phyloP scores from a whole-genome alignment of 2,113 vertebrate species.

The Megaleporinus macrocephalus region DNA sequence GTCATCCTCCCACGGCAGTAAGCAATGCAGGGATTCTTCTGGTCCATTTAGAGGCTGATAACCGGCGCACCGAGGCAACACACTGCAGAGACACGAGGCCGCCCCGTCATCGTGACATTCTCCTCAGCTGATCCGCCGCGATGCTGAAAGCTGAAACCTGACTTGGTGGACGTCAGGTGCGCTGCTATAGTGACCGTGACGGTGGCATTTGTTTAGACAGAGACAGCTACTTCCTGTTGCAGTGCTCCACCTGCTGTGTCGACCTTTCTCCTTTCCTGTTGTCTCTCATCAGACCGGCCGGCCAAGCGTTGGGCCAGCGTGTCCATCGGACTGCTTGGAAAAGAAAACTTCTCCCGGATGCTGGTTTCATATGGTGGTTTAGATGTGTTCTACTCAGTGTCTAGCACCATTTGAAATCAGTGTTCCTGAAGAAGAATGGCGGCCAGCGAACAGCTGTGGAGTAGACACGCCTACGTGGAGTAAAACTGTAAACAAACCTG shows the following conservation, averaged over 20 bases:
- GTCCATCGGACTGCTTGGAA: neutral
- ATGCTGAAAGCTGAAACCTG: neutral
- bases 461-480: neutral
- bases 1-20: constrained; percentile 52
- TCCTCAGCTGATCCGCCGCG: neutral
- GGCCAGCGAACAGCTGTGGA: constrained; percentile 34
- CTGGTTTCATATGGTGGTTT: constrained; percentile 88
- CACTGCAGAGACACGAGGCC: neutral
- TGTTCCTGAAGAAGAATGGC: constrained; percentile 79
- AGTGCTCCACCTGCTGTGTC: constrained; percentile 25
- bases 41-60: neutral
- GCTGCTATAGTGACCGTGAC: constrained; percentile 53
- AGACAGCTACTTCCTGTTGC: constrained; percentile 34
- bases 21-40: constrained; percentile 18
- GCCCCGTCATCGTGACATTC: neutral
- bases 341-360: constrained; percentile 71
- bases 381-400: constrained; percentile 78
- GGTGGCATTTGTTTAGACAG: constrained; percentile 43
- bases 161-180: neutral
- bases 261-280: constrained; percentile 36
- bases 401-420: constrained; percentile 92
- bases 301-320: neutral
- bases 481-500: neutral
- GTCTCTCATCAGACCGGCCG: constrained; percentile 9
- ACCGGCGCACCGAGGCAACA: too few relatives aligned